Percentiles rank a stretch among this genome's conserved stretches.
phyloP scores from a whole-genome alignment of 2,113 vertebrate species.

The Petrocephalus microphthalmus region DNA sequence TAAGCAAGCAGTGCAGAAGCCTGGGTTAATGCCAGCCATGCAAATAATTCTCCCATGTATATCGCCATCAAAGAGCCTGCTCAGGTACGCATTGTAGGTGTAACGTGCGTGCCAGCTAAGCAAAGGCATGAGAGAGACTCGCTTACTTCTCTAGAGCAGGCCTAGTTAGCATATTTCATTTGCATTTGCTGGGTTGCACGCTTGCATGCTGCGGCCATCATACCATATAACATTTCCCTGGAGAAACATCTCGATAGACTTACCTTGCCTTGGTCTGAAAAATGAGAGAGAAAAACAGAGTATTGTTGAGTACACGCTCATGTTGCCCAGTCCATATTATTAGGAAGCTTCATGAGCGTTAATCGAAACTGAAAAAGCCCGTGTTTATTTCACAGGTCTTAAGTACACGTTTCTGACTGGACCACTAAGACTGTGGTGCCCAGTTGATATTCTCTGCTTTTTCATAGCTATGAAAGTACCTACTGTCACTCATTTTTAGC shows the following conservation, averaged over 20 bases:
- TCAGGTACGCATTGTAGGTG: background rate
- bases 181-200: background rate
- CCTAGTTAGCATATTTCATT: background rate
- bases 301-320: background rate
- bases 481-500: slow-evolving; percentile 8
- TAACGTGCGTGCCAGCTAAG: background rate
- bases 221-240: background rate
- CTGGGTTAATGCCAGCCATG: background rate
- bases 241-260: background rate
- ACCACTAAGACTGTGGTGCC: background rate
- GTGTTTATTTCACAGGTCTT: background rate
- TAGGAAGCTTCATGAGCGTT: background rate
- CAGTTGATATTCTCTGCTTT: background rate
- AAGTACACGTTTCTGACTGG: background rate
- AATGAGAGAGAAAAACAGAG: background rate
- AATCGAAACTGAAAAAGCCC: too few species aligned
- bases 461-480: background rate
- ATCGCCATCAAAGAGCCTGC: background rate
- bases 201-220: background rate
- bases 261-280: background rate
- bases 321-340: background rate
- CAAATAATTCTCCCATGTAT: background rate
- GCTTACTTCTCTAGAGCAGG: background rate
- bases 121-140: background rate
- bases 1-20: background rate